Evolutionary conservation across 2,113 vertebrate species (phyloP).

Genomic region (Ceyx cyanopectus): DNA sequence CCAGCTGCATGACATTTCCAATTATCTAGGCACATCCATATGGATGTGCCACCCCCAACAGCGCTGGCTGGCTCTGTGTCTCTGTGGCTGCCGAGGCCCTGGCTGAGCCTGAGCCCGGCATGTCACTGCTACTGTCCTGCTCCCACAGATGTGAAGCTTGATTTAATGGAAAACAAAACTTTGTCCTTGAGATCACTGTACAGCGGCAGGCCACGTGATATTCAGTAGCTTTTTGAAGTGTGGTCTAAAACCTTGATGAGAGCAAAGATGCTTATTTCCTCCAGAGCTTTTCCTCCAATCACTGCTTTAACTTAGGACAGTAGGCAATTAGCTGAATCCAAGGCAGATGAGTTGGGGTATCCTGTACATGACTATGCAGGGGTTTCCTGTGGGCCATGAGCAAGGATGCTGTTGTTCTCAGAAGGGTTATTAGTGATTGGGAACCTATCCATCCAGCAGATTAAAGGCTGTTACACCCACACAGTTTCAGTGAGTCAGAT

Average conservation of each 20-base stretch:
- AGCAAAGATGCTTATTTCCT: neutral
- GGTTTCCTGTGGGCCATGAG: fast-evolving
- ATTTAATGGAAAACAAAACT: neutral
- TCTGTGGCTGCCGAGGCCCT: fast-evolving
- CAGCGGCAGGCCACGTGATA: fast-evolving
- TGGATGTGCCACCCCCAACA: neutral
- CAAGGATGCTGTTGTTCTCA: neutral
- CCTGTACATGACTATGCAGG: fast-evolving
- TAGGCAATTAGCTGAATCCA: neutral
- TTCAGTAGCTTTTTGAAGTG: neutral
- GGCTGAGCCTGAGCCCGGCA: fast-evolving
- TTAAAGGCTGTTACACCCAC: constrained; percentile 79
- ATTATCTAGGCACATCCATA: neutral
- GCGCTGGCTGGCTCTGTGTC: fast-evolving
- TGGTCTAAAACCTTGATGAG: neutral
- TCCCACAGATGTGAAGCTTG: fast-evolving
- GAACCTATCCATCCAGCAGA: constrained; percentile 71
- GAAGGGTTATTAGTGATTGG: neutral
- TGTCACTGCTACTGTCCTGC: fast-evolving
- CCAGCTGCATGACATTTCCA: neutral
- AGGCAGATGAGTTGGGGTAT: neutral
- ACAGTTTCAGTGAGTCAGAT: constrained; percentile 72
- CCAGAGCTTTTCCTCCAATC: fast-evolving
- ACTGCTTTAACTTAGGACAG: neutral
- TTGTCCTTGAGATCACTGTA: neutral